Conservation (phyloP, 2,888 invertebrate species). For the Megamerina dolium region DNA sequence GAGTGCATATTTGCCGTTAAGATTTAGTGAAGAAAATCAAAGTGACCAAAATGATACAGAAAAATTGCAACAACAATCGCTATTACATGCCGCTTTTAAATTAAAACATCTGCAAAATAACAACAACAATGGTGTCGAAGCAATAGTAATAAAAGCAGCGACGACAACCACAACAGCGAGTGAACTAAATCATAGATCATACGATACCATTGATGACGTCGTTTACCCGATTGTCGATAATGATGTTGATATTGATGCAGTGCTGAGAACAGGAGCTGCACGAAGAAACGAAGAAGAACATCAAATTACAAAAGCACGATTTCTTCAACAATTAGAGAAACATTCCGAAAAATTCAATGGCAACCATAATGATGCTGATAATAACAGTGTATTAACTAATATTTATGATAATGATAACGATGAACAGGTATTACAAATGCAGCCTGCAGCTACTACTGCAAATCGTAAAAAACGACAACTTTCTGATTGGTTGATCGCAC, state of each 20-base stretch:
- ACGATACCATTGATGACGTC: slow-evolving; percentile 30
- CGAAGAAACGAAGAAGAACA: background rate
- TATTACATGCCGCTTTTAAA: too few relatives aligned
- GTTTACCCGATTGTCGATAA: too few relatives aligned
- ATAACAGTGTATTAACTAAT: too few relatives aligned
- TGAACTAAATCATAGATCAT: slow-evolving; percentile 27
- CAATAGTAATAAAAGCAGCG: slow-evolving; percentile 3
- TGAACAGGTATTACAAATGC: background rate
- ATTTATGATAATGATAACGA: slow-evolving; percentile 7
- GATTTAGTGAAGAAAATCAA: too few relatives aligned
- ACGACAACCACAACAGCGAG: slow-evolving; percentile 16
- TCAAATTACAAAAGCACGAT: too few relatives aligned
- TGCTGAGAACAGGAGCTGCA: background rate
- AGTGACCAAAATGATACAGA: too few relatives aligned
- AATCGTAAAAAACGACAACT: slow-evolving; percentile 37
- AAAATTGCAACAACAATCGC: slow-evolving; percentile 1
- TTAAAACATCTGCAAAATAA: background rate
- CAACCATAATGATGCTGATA: slow-evolving; percentile 3
- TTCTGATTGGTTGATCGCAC: slow-evolving; percentile 68
- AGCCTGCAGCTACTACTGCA: slow-evolving; percentile 7
- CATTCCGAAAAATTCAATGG: too few relatives aligned
- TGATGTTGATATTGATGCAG: too few relatives aligned
- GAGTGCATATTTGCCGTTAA: slow-evolving; percentile 8
- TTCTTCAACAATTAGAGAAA: too few relatives aligned
- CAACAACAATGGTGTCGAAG: background rate